Evolutionary conservation across 2,888 invertebrate genomes (phyloP).

Genomic region (Horisme vitalbata): DNA sequence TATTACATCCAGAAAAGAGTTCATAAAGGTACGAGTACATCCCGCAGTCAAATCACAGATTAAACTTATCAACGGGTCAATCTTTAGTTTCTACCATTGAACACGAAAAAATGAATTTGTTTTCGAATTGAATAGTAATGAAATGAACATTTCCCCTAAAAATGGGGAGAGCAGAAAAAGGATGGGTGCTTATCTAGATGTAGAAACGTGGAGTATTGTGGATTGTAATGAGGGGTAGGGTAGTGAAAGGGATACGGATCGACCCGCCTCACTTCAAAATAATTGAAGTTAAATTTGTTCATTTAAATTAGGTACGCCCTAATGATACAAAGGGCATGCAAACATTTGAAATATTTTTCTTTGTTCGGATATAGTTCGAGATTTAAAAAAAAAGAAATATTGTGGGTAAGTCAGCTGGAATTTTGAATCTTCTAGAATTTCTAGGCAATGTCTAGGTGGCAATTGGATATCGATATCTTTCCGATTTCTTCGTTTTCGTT

Average conservation of each 20-base stretch:
- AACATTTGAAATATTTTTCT: conserved; percentile 32
- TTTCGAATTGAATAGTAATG: conserved; percentile 76
- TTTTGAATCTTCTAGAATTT: too few species aligned
- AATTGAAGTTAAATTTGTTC: conserved; percentile 82
- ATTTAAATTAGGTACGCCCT: conserved; percentile 69
- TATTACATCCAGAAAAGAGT: conserved; percentile 40
- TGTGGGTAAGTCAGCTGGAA: too few species aligned
- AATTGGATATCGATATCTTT: too few species aligned
- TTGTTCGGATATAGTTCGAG: too few species aligned
- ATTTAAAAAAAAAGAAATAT: too few species aligned
- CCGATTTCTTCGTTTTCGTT: too few species aligned
- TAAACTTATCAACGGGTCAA: conserved; percentile 65
- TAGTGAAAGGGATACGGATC: conserved; percentile 75
- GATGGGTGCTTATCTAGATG: conserved; percentile 79
- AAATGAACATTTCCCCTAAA: conserved; percentile 71
- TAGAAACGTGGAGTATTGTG: conserved; percentile 70
- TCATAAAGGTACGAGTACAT: conserved; percentile 46
- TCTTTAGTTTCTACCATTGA: conserved; percentile 63
- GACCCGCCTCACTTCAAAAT: conserved; percentile 75
- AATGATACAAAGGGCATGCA: conserved; percentile 50
- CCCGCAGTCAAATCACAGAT: conserved; percentile 65
- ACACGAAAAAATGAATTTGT: conserved; percentile 72
- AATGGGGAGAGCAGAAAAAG: conserved; percentile 63
- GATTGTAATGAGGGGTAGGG: conserved; percentile 78
- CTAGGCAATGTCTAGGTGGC: too few species aligned